Evolutionary conservation across 2,797 vertebrate species (phyloP), one percentile per base, ranked within the genome.

Genomic region (Morus bassanus): DNA sequence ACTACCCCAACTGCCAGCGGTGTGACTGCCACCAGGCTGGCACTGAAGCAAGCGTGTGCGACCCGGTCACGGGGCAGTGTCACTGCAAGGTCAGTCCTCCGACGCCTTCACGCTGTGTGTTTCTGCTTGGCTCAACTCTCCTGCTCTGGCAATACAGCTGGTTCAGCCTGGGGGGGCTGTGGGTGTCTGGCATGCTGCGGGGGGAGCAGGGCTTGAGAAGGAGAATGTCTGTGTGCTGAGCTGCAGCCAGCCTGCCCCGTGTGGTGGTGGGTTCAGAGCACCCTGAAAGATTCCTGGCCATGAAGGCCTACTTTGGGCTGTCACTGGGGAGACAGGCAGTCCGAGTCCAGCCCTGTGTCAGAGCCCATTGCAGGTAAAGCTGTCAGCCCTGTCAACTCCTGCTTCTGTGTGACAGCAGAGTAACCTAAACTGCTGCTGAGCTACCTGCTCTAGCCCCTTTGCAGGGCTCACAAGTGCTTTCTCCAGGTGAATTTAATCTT

Each of bases 21-120:
- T 99, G 99, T 23, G 97, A 99, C 97, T 99, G 99, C 94, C 99
- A 99, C 7, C 97, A 97, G 45, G 99, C 99, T 0, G 99, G 99
- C 95, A 99, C 99, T 0, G 96, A 98, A 8, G 98, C 98, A 0
- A 97, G 98, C 4, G 92, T 98, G 81, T 99, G 99, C 2, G 97
- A 99, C 97, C 98, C 98, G 0, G 64, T 98, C 93, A 99, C 98
- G 0, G 99, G 99, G 85, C 98, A 95, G 81, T 99, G 99, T 91
- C 98, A 98, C 86, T 99, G 99, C 98, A 99, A 99, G 99, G 99
- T 99, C 87, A 85, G 98, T 85, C 64, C 56, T 35, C 9, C 0
- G 0, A 0, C 28, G 17, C 16, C 67, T 82, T 67, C 33, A 0
- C 0, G 0, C 0, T 3, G 8, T 61, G 48, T 18, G 4, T 73